Percentiles rank a stretch among this genome's conserved stretches.
Conservation (phyloP, 2,113 vertebrate species). For the Zapus hudsonius region DNA sequence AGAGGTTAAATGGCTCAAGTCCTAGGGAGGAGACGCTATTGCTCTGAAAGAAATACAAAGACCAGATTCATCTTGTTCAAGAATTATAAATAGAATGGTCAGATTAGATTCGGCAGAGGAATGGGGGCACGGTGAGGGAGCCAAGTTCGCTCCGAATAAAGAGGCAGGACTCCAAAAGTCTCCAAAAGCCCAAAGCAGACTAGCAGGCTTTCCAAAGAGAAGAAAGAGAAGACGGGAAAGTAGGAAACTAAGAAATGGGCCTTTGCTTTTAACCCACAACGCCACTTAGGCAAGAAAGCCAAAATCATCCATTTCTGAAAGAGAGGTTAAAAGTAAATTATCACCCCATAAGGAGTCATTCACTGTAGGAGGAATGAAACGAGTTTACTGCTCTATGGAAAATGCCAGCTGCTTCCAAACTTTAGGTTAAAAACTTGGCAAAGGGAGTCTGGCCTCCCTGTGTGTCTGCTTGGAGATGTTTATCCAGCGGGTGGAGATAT, state of each 20-base stretch:
- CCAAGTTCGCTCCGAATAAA: conserved; percentile 74
- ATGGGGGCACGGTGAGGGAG: conserved; percentile 61
- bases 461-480: conserved; percentile 71
- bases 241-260: conserved; percentile 36
- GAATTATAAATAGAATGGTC: conserved; percentile 77
- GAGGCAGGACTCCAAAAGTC: conserved; percentile 62
- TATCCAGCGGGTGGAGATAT: conserved; percentile 78
- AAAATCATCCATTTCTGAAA: conserved; percentile 65
- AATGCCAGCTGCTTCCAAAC: conserved; percentile 77
- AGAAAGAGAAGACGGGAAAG: conserved; percentile 1
- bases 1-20: conserved; percentile 80
- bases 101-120: conserved; percentile 76
- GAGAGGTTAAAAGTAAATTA: conserved; percentile 75
- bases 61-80: conserved; percentile 72
- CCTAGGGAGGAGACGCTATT: conserved; percentile 70
- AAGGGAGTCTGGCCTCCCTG: conserved; percentile 59
- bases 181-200: conserved; percentile 44
- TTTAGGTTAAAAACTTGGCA: conserved; percentile 80
- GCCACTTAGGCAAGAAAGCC: conserved; percentile 65
- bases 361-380: conserved; percentile 71
- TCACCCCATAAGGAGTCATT: conserved; percentile 73
- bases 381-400: conserved; percentile 77
- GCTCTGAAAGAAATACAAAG: conserved; percentile 76
- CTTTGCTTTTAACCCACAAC: conserved; percentile 42
- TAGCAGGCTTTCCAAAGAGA: conserved; percentile 37